Base-by-base conservation (phyloP, 2,888 invertebrate genomes). In the Chymomyza amoena region DNA sequence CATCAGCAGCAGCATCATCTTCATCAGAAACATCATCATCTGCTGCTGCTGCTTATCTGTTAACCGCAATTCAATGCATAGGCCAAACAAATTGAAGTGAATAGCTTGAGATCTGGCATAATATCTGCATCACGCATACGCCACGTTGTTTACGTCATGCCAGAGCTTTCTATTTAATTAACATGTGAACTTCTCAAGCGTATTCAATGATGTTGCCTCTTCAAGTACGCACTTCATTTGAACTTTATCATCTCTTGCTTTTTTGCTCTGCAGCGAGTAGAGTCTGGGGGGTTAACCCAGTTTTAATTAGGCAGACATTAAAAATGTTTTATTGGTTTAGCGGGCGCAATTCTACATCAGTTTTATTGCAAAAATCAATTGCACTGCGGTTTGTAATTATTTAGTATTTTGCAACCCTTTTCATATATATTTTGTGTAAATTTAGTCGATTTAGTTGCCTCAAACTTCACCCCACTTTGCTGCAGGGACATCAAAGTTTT, bases 41-140 rank as follows among this genome's bases (percentile, higher is more conserved):
- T 13, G 67, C 69, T 51, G 61, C 69, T 72, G 50, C 7, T 65
- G 69, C 69, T 80, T 73, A 83, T 78, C 80, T 76, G 72, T 83
- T 78, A 75, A 72, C 88, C 83, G 78, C 83, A 78, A 84, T 83
- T 85, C 88, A 85, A 85, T 82, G 78, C 80, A 59, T 80, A 75
- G 65, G 70, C 83, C 76, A 82, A 80, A 75, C 85, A 85, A 83
- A 85, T 79, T 83, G 84, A 80, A 84, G 67, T 80, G 81, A 80
- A 83, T 73, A 75, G 76, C 20, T 54, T 32, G 32, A 32, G 32
- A 32, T 7, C 32, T 32, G 32, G 32, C 7, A 32, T 32, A 32
- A 32, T 32, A 32, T 32, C 32, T 73, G 56, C 76, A 78, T 73
- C 69, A 81, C 76, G 79, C 68, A 81, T 78, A 78, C 77, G 79